Percentiles rank a stretch among this genome's conserved stretches.
Conservation (phyloP, 2,113 vertebrate genomes). For the Asarcornis scutulata region DNA sequence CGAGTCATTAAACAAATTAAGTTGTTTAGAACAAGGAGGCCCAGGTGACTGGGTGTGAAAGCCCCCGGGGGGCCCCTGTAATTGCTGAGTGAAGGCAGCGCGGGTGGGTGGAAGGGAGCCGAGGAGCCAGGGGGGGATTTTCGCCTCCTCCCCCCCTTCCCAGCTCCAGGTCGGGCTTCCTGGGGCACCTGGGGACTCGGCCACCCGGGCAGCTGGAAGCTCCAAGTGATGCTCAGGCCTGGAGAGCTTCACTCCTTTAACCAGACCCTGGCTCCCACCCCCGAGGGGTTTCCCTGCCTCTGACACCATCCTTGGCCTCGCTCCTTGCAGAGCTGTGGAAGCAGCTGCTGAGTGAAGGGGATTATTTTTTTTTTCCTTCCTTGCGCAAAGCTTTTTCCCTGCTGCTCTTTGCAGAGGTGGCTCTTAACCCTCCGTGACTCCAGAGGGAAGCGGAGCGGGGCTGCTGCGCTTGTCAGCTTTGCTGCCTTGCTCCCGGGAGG, state of each 20-base stretch:
- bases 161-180: neutral
- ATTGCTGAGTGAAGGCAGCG: neutral
- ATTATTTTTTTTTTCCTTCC: neutral
- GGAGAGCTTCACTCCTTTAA: neutral
- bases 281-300: fast-evolving
- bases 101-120: neutral
- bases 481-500: neutral
- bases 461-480: neutral
- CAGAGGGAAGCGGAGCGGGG: neutral
- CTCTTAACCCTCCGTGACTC: fast-evolving
- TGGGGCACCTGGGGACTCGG: fast-evolving
- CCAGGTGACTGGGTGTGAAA: constrained; percentile 34
- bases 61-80: neutral
- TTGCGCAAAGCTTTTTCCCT: neutral
- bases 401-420: neutral
- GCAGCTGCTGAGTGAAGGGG: neutral
- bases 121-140: neutral
- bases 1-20: constrained; percentile 52
- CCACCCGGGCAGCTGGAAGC: neutral
- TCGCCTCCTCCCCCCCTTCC: neutral
- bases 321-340: neutral
- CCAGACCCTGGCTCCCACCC: neutral
- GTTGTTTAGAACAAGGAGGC: constrained; percentile 1
- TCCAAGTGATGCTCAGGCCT: neutral
- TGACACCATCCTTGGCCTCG: neutral